Conservation (phyloP, 1,140 invertebrate genomes). For the Papilio machaon region DNA sequence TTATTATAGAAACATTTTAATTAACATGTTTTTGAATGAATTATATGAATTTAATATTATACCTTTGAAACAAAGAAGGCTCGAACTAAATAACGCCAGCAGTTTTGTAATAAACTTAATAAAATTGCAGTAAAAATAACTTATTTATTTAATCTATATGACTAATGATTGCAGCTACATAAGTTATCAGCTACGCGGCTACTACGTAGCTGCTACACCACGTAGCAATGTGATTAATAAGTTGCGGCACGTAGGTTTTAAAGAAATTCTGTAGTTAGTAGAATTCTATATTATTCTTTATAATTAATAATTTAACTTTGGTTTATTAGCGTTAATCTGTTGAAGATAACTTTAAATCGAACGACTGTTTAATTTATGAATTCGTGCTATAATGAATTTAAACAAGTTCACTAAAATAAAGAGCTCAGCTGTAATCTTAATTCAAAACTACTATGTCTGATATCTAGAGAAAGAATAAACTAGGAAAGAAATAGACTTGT, state of each 20-base stretch:
- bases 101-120: not conserved
- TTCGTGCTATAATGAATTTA: not conserved
- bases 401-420: not conserved
- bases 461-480: not conserved
- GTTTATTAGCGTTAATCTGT: not conserved
- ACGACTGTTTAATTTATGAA: not conserved
- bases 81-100: not conserved
- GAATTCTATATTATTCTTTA: not conserved
- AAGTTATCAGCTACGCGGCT: constrained; percentile 19
- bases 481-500: not conserved
- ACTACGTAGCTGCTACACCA: constrained; percentile 5
- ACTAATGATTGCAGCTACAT: constrained; percentile 17
- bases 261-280: constrained; percentile 1
- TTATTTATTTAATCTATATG: constrained; percentile 12
- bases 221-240: not conserved
- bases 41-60: too few species aligned
- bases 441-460: not conserved
- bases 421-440: not conserved
- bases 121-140: not conserved
- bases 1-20: too few species aligned
- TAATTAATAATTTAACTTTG: not conserved
- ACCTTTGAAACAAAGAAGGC: not conserved
- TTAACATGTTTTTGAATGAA: too few species aligned
- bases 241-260: constrained; percentile 13
- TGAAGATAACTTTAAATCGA: not conserved